Base-by-base conservation (phyloP, 2,888 invertebrate genomes). In the Eristalinus aeneus region DNA sequence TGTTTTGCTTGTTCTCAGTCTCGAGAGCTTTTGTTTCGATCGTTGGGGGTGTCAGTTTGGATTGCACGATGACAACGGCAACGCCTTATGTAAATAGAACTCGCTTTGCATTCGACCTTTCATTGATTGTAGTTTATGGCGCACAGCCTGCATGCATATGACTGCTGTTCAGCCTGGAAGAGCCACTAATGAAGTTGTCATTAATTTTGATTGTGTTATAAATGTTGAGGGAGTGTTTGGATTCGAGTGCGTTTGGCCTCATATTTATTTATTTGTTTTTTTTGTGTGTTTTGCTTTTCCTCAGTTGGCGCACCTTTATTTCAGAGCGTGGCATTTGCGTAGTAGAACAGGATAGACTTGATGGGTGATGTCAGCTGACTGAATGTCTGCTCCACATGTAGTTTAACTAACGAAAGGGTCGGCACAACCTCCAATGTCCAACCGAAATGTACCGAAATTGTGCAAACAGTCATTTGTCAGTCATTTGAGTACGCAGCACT, bases 51-150 rank as follows among this genome's bases (percentile, higher is more conserved):
- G 39, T 39, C 5, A n/a, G 46, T 8, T 46, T 2, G 46, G 46
- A 46, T n/a, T 46, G 46, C 46, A 46, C 46, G 46, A 16, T 6
- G 39, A 2, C 12, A n/a, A 39, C 36, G 36, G 1, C 39, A 12
- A 16, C 39, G 16, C 1, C 27, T 34, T 54, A 76, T 68, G 76
- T n/a, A 69, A 76, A 76, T 76, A 20, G 16, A 27, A 68, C 58
- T 22, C 20, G 22, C 36, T 36, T 27, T 54, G 63, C 60, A 16
- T 32, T 36, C 63, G 61, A 69, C 68, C 68, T 72, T 63, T 23
- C 22, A 39, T 46, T 46, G 46, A 46, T 46, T 46, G 16, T 16
- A 8, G 16, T 46, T 46, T 46, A 46, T 46, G 46, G 46, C 46
- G 46, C 46, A 46, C 16, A 46, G 46, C 46, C 46, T 46, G 46